A percentile compares a stretch with the other conserved stretches of the same genome.
Evolutionary conservation across 1,140 invertebrate species (phyloP).

Genomic region (Lordiphosa collinella): DNA sequence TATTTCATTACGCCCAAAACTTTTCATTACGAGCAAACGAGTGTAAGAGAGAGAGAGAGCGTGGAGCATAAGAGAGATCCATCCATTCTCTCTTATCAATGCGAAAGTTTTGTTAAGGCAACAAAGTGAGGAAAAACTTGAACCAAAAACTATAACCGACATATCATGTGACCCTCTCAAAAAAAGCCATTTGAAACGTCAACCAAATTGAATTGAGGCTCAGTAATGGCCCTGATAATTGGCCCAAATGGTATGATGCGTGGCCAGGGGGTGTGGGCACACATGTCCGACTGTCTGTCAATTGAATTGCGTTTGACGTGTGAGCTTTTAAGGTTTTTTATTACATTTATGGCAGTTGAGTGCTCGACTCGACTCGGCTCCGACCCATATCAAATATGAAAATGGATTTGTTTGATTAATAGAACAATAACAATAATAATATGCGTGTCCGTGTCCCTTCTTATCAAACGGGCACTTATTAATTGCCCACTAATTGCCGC

Average conservation of each 20-base stretch:
- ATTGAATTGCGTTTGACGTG: slow-evolving; percentile 64
- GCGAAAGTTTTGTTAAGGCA: slow-evolving; percentile 42
- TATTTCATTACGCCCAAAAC: slow-evolving; percentile 74
- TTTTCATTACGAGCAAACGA: slow-evolving; percentile 54
- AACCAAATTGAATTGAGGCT: slow-evolving; percentile 47
- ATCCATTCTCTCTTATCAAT: slow-evolving; percentile 34
- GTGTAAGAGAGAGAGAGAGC: slow-evolving; percentile 1
- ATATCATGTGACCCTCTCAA: slow-evolving; percentile 52
- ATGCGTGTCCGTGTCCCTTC: slow-evolving; percentile 16
- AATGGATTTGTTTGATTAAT: slow-evolving; percentile 76
- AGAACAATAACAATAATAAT: slow-evolving; percentile 24
- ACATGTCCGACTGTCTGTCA: slow-evolving; percentile 11
- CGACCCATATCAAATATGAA: slow-evolving; percentile 45
- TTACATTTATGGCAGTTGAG: slow-evolving; percentile 64
- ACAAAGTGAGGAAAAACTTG: slow-evolving; percentile 35
- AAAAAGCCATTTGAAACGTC: slow-evolving; percentile 53
- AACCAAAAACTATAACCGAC: slow-evolving; percentile 39
- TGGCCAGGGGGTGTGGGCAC: neutral
- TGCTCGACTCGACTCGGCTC: slow-evolving; percentile 3
- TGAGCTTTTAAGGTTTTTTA: slow-evolving; percentile 76
- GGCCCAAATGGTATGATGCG: slow-evolving; percentile 16
- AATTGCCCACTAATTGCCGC: slow-evolving; percentile 65
- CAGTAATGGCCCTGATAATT: slow-evolving; percentile 46
- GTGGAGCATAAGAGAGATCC: slow-evolving; percentile 12
- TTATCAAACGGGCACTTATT: slow-evolving; percentile 34